Base-by-base conservation (phyloP, 1,140 invertebrate species). In the Sitophilus oryzae region DNA sequence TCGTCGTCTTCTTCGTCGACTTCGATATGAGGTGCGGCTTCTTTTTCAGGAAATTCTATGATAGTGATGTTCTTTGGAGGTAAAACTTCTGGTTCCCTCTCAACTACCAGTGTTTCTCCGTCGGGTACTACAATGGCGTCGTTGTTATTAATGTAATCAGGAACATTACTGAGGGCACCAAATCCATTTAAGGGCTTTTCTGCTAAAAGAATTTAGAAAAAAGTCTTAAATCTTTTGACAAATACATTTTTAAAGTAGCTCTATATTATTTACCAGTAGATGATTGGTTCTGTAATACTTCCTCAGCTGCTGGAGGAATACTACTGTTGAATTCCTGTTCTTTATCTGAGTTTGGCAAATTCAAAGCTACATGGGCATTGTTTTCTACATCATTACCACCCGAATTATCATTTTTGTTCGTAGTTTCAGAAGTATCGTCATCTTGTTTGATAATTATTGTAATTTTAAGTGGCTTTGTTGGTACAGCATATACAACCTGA, bases 401-500 rank as follows among this genome's bases (percentile, higher is more conserved):
- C n/a, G n/a, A n/a, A n/a, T n/a, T n/a, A n/a, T n/a, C n/a, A n/a
- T n/a, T n/a, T n/a, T n/a, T n/a, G n/a, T n/a, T n/a, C n/a, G n/a
- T n/a, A n/a, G n/a, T n/a, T n/a, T n/a, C n/a, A n/a, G n/a, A n/a
- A n/a, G n/a, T n/a, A n/a, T 18, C 36, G 5, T 41, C 21, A 23
- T 20, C 43, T 44, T 42, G 38, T 22, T 56, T 45, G 35, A 56
- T 56, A 10, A 45, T 56, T 14, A 56, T 56, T 8, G 45, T 56
- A 44, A 56, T 56, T 43, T 52, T 59, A n/a, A 69, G 50, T 37
- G 67, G 67, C 58, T 60, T 61, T 3, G 62, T 61, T 19, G 68
- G 64, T 36, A 70, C 54, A 38, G 66, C 68, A 47, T 67, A 70
- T 3, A 70, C 61, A 8, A 65, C 61, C 34, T 62, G n/a, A 48